A percentile compares a stretch with the other conserved stretches of the same genome.
These are phyloP conservation scores for Eutrigla gurnardus DNA, from an alignment of 2,797 vertebrate species.

Conservation along the genomic window DNA sequence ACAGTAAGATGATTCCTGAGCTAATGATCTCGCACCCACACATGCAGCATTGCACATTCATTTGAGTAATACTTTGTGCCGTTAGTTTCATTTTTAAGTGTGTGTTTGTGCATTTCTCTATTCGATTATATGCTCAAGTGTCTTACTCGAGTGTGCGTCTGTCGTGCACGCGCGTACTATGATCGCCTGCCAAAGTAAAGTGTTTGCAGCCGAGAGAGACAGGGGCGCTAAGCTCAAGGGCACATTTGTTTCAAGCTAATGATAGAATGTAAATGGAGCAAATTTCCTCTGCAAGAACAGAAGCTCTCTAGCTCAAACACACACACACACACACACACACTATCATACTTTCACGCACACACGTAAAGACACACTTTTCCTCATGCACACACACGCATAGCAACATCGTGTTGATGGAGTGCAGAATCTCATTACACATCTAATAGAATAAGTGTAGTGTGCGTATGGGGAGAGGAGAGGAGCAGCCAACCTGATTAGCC, in stretches of 20 bases:
- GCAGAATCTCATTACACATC: slow-evolving; percentile 98
- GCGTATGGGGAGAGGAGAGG: slow-evolving; percentile 89
- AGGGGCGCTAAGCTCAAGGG: slow-evolving; percentile 89
- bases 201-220: slow-evolving; percentile 82
- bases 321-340: slow-evolving; percentile 54
- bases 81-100: slow-evolving; percentile 53
- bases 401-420: slow-evolving; percentile 87
- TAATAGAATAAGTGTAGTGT: slow-evolving; percentile 98
- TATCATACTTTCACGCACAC: slow-evolving; percentile 35
- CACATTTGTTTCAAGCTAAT: slow-evolving; percentile 95
- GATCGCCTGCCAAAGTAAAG: slow-evolving; percentile 86
- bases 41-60: slow-evolving; percentile 44
- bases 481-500: slow-evolving; percentile 93
- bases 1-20: slow-evolving; percentile 66
- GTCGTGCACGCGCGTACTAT: slow-evolving; percentile 66
- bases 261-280: slow-evolving; percentile 95
- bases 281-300: slow-evolving; percentile 87
- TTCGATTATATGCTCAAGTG: slow-evolving; percentile 56
- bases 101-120: slow-evolving; percentile 58
- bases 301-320: slow-evolving; percentile 73
- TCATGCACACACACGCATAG: slow-evolving; percentile 59
- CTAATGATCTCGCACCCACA: slow-evolving; percentile 64
- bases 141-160: slow-evolving; percentile 41
- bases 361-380: slow-evolving; percentile 39
- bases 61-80: slow-evolving; percentile 52